These are phyloP conservation scores for Lutjanus erythropterus DNA, from an alignment of 2,113 vertebrate species.

Conservation along the genomic window DNA sequence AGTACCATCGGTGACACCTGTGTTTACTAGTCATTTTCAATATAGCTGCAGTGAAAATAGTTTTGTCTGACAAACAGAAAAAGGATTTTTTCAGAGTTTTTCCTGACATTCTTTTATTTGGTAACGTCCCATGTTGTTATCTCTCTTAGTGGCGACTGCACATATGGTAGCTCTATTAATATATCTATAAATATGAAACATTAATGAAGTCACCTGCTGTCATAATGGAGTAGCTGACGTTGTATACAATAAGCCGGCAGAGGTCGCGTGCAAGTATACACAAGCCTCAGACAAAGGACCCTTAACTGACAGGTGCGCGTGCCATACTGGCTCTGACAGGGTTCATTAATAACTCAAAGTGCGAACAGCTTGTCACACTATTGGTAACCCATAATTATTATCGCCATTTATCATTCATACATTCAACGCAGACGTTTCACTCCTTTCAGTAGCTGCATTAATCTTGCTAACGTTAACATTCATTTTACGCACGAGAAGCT, in stretches of 20 bases:
- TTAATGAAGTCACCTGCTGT: not conserved
- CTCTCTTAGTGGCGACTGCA: no score
- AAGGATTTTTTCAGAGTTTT: no score
- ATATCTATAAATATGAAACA: no score
- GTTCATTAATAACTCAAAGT: not conserved
- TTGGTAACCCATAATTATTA: not conserved
- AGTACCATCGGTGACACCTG: no score
- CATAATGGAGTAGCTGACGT: not conserved
- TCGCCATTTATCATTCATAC: not conserved
- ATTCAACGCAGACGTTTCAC: not conserved
- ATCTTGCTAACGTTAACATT: not conserved
- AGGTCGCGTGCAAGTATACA: not conserved
- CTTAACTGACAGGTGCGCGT: slow-evolving; percentile 36
- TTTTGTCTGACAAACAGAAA: no score
- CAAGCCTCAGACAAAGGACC: slow-evolving; percentile 48
- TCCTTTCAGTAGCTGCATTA: not conserved
- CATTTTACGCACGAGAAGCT: not conserved
- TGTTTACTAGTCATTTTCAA: no score
- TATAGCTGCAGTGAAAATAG: no score
- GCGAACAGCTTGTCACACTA: not conserved
- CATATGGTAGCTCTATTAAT: no score
- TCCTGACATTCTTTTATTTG: not conserved
- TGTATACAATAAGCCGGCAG: not conserved
- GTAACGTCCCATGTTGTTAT: no score
- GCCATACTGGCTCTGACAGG: not conserved